A percentile compares a stretch with the other conserved stretches of the same genome.
Evolutionary conservation across 2,797 vertebrate genomes (phyloP).

Genomic region (Esox lucius): DNA sequence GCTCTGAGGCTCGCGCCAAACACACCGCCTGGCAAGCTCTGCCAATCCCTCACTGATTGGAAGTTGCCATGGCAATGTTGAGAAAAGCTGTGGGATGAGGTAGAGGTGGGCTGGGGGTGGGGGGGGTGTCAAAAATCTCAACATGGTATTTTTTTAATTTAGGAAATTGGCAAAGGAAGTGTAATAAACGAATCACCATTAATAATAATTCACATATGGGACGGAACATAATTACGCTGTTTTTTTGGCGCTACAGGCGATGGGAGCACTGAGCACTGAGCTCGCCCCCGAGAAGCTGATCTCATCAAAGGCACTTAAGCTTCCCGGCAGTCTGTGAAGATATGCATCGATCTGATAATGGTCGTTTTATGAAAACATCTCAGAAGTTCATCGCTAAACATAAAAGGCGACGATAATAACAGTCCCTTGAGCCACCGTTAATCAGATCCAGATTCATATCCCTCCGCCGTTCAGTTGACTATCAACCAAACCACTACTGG

Average conservation of each 20-base stretch:
- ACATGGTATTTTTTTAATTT: constrained; percentile 77
- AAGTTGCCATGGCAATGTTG: constrained; percentile 77
- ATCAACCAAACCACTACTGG: constrained; percentile 48
- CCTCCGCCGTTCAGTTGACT: constrained; percentile 56
- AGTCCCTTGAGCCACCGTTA: constrained; percentile 45
- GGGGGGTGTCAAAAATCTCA: constrained; percentile 63
- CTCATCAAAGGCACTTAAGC: constrained; percentile 70
- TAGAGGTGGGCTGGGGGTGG: constrained; percentile 42
- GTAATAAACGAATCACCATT: constrained; percentile 79
- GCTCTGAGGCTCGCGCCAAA: constrained; percentile 74
- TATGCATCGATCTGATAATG: constrained; percentile 57
- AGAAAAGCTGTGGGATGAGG: constrained; percentile 62
- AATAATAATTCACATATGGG: constrained; percentile 82
- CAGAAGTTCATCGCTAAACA: constrained; percentile 58
- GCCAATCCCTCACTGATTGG: constrained; percentile 70
- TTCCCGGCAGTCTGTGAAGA: constrained; percentile 69
- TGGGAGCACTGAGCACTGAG: constrained; percentile 63
- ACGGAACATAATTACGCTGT: constrained; percentile 73
- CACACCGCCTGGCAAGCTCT: constrained; percentile 65
- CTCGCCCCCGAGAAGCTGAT: constrained; percentile 63
- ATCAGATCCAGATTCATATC: constrained; percentile 33
- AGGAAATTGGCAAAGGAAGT: constrained; percentile 79
- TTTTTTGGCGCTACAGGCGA: constrained; percentile 62
- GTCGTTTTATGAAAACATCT: constrained; percentile 69
- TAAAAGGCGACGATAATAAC: constrained; percentile 53